These are phyloP conservation scores for Athalia circularis DNA, from an alignment of 2,888 invertebrate genomes.

Conservation along the genomic window DNA sequence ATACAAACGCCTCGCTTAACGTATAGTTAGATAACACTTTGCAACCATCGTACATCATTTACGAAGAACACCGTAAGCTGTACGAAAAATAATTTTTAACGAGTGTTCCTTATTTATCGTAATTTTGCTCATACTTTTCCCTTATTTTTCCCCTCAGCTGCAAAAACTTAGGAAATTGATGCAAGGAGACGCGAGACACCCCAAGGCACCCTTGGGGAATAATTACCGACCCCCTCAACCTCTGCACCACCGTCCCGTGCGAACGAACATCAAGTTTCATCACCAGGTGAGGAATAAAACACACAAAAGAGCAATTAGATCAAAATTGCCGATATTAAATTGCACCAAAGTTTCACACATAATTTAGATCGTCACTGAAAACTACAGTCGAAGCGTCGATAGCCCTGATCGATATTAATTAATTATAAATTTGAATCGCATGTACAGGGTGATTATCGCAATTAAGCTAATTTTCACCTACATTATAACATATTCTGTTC, in stretches of 20 bases:
- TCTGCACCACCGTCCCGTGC: conserved; percentile 92
- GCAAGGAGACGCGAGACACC: conserved; percentile 91
- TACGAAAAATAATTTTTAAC: not conserved
- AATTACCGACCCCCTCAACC: conserved; percentile 96
- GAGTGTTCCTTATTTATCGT: not conserved
- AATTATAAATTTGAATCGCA: no score
- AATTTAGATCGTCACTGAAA: no score
- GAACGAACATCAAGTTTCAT: conserved; percentile 98
- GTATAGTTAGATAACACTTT: not conserved
- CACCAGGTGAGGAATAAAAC: conserved; percentile 77
- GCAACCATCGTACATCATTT: not conserved
- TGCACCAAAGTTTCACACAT: no score
- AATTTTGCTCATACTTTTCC: not conserved
- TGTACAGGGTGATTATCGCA: no score
- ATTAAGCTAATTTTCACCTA: no score
- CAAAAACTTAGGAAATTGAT: conserved; percentile 88
- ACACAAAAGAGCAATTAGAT: conserved; percentile 46
- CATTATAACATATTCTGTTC: no score
- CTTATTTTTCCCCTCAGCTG: conserved; percentile 77
- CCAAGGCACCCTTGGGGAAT: conserved; percentile 94
- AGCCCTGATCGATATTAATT: no score
- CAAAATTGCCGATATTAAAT: conserved; percentile 48
- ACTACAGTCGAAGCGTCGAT: no score
- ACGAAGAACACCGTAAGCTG: no score
- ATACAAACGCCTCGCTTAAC: not conserved